Evolutionary conservation across 2,113 vertebrate species (phyloP).

Genomic region (Phyllopteryx taeniolatus): DNA sequence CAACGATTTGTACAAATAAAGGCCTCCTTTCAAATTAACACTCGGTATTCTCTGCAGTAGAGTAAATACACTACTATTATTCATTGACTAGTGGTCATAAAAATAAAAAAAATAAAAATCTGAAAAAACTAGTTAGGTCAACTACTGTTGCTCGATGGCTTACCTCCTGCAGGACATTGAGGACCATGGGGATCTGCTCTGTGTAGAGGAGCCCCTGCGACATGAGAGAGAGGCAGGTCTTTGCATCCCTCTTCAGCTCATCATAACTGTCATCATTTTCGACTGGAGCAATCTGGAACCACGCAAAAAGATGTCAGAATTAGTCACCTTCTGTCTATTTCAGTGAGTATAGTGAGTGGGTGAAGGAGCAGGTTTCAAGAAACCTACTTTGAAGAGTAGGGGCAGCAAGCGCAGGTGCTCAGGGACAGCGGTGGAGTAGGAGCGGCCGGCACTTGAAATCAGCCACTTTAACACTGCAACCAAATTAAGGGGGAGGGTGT

Average conservation of each 20-base stretch:
- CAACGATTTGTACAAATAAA: background rate
- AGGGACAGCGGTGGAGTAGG: conserved; percentile 88
- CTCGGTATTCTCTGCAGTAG: background rate
- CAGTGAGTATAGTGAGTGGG: background rate
- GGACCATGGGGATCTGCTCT: conserved; percentile 92
- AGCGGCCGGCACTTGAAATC: conserved; percentile 93
- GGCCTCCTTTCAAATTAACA: too few species aligned
- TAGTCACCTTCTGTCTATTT: background rate
- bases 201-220: conserved; percentile 94
- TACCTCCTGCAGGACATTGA: conserved; percentile 75
- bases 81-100: background rate
- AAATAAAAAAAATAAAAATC: background rate
- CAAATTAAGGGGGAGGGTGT: conserved; percentile 3
- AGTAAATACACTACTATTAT: background rate
- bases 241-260: conserved; percentile 96
- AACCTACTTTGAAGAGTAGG: conserved; percentile 89
- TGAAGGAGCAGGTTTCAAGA: background rate
- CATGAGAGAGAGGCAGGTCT: conserved; percentile 93
- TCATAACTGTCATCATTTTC: conserved; percentile 97
- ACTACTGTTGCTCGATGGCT: conserved; percentile 18
- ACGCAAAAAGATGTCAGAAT: background rate
- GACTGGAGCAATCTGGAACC: conserved; percentile 88
- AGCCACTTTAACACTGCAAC: conserved; percentile 92
- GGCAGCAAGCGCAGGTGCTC: conserved; percentile 93
- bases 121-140: background rate